These are phyloP conservation scores for Zeuzera pyrina DNA, from an alignment of 2,888 invertebrate species.

Conservation along the genomic window DNA sequence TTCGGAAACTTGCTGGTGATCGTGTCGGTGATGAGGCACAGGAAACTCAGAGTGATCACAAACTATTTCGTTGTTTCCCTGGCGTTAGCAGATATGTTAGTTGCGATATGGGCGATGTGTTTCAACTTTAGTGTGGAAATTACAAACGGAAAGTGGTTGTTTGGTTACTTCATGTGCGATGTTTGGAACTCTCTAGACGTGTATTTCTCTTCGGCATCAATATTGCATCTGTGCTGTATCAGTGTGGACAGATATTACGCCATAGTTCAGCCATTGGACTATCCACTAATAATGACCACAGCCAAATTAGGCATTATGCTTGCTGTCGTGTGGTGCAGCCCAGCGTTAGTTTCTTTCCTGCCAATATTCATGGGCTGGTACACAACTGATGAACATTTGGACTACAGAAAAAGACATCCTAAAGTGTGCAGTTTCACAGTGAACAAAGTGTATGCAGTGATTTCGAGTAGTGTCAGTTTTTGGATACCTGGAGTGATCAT, in stretches of 20 bases:
- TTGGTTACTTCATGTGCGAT: slow-evolving; percentile 94
- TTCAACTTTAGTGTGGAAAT: slow-evolving; percentile 93
- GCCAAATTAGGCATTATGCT: slow-evolving; percentile 85
- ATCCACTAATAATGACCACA: slow-evolving; percentile 94
- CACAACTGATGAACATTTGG: slow-evolving; percentile 86
- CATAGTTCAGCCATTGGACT: slow-evolving; percentile 94
- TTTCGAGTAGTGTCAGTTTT: slow-evolving; percentile 92
- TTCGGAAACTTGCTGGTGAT: slow-evolving; percentile 94
- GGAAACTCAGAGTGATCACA: slow-evolving; percentile 84
- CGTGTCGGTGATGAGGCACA: slow-evolving; percentile 81
- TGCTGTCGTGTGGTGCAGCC: slow-evolving; percentile 92
- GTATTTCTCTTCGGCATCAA: slow-evolving; percentile 94
- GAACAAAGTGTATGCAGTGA: slow-evolving; percentile 88
- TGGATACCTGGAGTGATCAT: slow-evolving; percentile 96
- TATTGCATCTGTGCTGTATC: slow-evolving; percentile 94
- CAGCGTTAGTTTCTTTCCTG: slow-evolving; percentile 92
- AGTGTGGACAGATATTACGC: slow-evolving; percentile 92
- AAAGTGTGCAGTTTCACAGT: slow-evolving; percentile 88
- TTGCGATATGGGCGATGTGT: slow-evolving; percentile 95
- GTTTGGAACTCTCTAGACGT: slow-evolving; percentile 97
- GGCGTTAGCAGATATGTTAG: slow-evolving; percentile 94
- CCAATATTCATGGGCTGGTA: slow-evolving; percentile 98
- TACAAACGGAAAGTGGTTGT: slow-evolving; percentile 88
- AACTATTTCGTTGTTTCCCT: slow-evolving; percentile 97
- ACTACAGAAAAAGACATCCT: slow-evolving; percentile 77